Evolutionary conservation across 2,113 vertebrate species (phyloP).

Genomic region (Sula dactylatra): DNA sequence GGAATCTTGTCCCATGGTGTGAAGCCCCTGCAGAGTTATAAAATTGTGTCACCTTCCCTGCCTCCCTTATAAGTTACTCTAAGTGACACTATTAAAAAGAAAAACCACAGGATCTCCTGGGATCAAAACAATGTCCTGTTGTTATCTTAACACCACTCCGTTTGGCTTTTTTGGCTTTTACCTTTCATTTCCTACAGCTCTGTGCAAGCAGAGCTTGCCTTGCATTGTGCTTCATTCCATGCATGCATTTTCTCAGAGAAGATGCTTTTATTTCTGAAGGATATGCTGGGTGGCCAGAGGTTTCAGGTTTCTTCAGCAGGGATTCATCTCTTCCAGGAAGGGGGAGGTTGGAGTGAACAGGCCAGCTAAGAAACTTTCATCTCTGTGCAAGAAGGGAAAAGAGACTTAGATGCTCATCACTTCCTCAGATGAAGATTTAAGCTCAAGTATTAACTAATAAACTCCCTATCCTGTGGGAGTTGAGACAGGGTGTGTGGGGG

Average conservation of each 20-base stretch:
- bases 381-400: background rate
- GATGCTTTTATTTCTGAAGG: constrained; percentile 34
- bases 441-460: constrained; percentile 29
- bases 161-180: constrained; percentile 26
- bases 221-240: constrained; percentile 31
- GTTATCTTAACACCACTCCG: constrained; percentile 39
- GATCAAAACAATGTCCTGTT: constrained; percentile 55
- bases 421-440: constrained; percentile 8
- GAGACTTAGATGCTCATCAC: constrained; percentile 17
- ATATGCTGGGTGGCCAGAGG: constrained; percentile 34
- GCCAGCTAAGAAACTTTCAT: background rate
- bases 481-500: background rate
- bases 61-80: constrained; percentile 60
- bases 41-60: constrained; percentile 64
- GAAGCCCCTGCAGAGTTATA: constrained; percentile 67
- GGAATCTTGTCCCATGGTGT: constrained; percentile 72
- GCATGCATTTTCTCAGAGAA: constrained; percentile 32
- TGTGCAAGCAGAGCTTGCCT: background rate
- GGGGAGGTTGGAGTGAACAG: background rate
- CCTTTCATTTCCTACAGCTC: constrained; percentile 27
- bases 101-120: constrained; percentile 46
- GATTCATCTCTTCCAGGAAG: constrained; percentile 11
- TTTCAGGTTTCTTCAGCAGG: constrained; percentile 41
- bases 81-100: constrained; percentile 54
- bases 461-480: background rate